Percentiles rank a stretch among this genome's conserved stretches.
Evolutionary conservation across 1,140 invertebrate genomes (phyloP).

Genomic region (Dufourea novaeangliae): DNA sequence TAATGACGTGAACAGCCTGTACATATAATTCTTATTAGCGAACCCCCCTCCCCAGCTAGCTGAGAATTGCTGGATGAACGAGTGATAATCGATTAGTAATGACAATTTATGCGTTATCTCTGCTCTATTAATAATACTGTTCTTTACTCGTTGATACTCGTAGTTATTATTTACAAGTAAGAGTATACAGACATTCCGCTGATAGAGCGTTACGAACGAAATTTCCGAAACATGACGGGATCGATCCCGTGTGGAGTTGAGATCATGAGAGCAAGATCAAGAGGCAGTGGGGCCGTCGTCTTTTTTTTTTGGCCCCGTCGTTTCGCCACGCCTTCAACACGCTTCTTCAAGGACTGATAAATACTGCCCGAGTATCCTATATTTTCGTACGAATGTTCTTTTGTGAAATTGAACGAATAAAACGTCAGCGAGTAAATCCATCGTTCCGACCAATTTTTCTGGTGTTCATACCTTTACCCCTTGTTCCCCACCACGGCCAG

Average conservation of each 20-base stretch:
- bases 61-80: constrained; percentile 30
- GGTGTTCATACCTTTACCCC: background rate
- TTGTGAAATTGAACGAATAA: constrained; percentile 46
- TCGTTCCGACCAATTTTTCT: background rate
- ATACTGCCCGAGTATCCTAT: constrained; percentile 35
- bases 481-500: too few species aligned
- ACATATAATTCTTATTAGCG: constrained; percentile 32
- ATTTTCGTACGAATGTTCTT: constrained; percentile 50
- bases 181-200: background rate
- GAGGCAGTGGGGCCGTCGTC: background rate
- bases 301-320: background rate
- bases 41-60: constrained; percentile 15
- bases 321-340: background rate
- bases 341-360: constrained; percentile 14
- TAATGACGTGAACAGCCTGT: too few species aligned
- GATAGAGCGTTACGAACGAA: background rate
- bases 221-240: background rate
- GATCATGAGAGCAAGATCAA: too few species aligned
- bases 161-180: constrained; percentile 8
- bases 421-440: constrained; percentile 49
- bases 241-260: too few species aligned
- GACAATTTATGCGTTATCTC: constrained; percentile 20
- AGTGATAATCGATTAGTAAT: constrained; percentile 47
- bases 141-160: constrained; percentile 47
- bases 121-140: constrained; percentile 5